Conservation (phyloP, 2,797 vertebrate genomes). For the Lacerta bilineata region DNA sequence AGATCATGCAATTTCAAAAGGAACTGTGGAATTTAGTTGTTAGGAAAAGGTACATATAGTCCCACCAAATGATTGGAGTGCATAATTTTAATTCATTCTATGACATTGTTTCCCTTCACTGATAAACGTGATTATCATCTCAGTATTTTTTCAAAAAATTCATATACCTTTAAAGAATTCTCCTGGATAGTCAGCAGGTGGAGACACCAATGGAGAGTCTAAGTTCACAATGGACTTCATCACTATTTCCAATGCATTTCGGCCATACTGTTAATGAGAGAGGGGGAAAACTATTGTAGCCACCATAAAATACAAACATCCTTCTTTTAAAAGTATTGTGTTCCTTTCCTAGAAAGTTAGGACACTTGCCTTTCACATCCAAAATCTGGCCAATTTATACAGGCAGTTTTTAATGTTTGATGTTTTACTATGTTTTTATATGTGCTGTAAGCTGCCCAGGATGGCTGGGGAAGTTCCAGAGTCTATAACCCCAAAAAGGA, state of each 20-base stretch:
- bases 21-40: background rate
- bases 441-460: too few species aligned
- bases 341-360: background rate
- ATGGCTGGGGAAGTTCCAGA: background rate
- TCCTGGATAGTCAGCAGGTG: conserved; percentile 92
- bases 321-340: background rate
- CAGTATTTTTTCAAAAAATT: background rate
- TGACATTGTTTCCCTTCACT: background rate
- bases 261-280: conserved; percentile 87
- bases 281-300: background rate
- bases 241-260: conserved; percentile 97
- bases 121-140: background rate
- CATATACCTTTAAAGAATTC: conserved; percentile 96
- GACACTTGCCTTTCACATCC: background rate
- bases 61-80: background rate
- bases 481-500: background rate
- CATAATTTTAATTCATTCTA: background rate
- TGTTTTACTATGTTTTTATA: too few species aligned
- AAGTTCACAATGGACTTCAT: conserved; percentile 99
- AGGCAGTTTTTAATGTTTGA: too few species aligned
- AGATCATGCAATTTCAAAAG: background rate
- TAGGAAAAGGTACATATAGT: background rate
- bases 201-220: conserved; percentile 91
- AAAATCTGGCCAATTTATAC: background rate
- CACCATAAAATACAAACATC: background rate